These are phyloP conservation scores for Siderastrea siderea DNA, from an alignment of 92 coral and sea anemone genomes.

Conservation along the genomic window DNA sequence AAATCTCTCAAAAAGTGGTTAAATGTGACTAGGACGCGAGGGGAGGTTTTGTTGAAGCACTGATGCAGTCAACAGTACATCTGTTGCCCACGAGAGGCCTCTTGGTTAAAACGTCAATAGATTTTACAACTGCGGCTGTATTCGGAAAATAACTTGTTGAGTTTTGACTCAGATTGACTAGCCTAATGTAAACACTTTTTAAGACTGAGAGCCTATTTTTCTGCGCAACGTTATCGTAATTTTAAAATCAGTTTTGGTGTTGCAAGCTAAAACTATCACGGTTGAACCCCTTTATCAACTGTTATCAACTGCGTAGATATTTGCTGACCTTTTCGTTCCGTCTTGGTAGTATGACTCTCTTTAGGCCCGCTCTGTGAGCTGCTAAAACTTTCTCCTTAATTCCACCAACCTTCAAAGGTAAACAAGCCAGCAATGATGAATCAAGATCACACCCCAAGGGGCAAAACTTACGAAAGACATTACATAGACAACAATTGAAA, in stretches of 20 bases:
- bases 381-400: constrained; percentile 90
- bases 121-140: no score
- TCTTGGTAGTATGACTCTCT: constrained; percentile 85
- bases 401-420: constrained; percentile 81
- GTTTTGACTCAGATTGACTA: no score
- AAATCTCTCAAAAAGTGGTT: background rate
- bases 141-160: no score
- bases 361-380: constrained; percentile 91
- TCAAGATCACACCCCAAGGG: background rate
- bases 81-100: background rate
- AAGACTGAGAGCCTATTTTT: no score
- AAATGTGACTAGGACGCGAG: background rate
- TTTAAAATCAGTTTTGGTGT: no score
- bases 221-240: no score
- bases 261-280: no score
- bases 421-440: background rate
- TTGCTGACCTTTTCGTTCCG: constrained; percentile 86
- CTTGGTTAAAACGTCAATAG: no score
- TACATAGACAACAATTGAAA: background rate
- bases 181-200: no score
- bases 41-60: background rate
- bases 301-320: no score
- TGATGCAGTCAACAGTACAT: background rate
- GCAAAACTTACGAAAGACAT: background rate
- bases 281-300: no score